Conservation (phyloP, 2,113 vertebrate species). For the Paramormyrops kingsleyae region DNA sequence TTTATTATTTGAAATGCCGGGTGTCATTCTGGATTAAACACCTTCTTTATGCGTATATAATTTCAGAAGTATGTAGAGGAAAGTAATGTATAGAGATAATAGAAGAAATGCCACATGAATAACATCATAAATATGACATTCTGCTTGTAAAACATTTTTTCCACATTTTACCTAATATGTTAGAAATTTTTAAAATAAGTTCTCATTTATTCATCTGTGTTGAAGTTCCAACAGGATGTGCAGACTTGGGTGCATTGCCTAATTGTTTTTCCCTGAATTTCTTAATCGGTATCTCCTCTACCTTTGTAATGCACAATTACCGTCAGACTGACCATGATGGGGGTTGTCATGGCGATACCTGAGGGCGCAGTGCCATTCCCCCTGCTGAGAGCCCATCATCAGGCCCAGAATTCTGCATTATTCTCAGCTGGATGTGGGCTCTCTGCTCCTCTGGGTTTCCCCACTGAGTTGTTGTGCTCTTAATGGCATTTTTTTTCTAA, state of each 20-base stretch:
- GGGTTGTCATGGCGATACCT: not conserved
- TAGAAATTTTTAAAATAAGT: not conserved
- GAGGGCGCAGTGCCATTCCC: not conserved
- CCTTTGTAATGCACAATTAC: not conserved
- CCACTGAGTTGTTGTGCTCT: slow-evolving; percentile 11
- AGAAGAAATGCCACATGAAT: not conserved
- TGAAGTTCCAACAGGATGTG: not conserved
- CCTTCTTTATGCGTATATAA: not conserved
- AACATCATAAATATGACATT: not conserved
- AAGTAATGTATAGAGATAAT: not conserved
- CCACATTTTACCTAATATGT: not conserved
- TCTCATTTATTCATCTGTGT: not conserved
- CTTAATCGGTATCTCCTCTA: not conserved
- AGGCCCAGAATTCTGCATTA: not conserved
- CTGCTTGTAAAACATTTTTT: not conserved
- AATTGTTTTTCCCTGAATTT: not conserved
- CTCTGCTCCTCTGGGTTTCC: not conserved
- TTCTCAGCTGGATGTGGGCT: not conserved
- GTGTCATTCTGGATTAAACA: not conserved
- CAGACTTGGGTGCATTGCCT: not conserved
- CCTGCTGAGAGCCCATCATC: not conserved
- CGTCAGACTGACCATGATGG: not conserved
- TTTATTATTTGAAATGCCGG: not conserved
- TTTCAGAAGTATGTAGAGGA: not conserved
- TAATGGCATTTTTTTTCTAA: slow-evolving; percentile 43